These are phyloP conservation scores for Acropora yongei DNA, from an alignment of 64 coral and sea anemone genomes.

Conservation along the genomic window DNA sequence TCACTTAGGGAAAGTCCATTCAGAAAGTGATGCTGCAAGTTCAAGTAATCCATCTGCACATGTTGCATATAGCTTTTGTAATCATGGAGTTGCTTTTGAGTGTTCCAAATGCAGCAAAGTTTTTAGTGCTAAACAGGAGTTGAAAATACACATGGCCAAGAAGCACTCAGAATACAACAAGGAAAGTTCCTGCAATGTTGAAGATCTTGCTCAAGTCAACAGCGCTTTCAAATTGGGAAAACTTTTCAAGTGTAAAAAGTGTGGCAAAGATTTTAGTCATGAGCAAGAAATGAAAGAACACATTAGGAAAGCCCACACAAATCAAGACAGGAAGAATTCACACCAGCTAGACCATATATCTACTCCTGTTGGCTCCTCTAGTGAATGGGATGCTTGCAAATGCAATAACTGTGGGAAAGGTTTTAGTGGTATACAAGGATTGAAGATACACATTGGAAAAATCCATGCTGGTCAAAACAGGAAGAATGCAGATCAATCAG, in stretches of 20 bases:
- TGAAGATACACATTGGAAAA: not conserved
- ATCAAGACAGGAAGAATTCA: not conserved
- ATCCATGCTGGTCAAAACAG: not conserved
- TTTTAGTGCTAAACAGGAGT: not conserved
- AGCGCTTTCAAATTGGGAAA: no score
- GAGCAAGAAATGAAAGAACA: not conserved
- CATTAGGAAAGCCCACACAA: not conserved
- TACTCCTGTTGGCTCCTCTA: not conserved
- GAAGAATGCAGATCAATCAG: not conserved
- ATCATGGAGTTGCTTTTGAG: not conserved
- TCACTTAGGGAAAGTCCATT: not conserved
- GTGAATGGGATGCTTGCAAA: not conserved
- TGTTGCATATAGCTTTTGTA: not conserved
- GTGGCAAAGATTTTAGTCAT: not conserved
- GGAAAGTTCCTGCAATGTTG: no score
- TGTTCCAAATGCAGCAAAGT: not conserved
- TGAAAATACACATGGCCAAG: not conserved
- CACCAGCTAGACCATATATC: not conserved
- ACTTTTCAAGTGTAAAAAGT: not conserved
- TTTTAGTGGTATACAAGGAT: not conserved
- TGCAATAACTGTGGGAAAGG: not conserved
- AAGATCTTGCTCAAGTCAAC: no score
- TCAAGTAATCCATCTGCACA: not conserved
- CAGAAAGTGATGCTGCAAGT: not conserved
- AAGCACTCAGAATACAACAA: not conserved